These are phyloP conservation scores for Alloplasta piceator DNA, from an alignment of 2,888 invertebrate genomes.

Conservation along the genomic window DNA sequence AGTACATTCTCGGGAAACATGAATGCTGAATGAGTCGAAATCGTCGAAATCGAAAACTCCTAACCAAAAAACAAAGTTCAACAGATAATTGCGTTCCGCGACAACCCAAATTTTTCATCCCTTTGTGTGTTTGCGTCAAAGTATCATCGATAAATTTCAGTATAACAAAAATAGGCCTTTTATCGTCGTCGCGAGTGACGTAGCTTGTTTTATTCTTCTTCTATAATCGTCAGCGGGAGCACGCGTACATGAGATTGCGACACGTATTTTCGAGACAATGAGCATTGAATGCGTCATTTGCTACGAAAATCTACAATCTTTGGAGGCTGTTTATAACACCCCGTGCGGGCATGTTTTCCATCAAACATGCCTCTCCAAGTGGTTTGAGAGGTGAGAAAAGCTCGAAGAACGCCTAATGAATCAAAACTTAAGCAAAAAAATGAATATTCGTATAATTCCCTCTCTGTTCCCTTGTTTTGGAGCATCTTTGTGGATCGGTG, in stretches of 20 bases:
- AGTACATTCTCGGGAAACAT: not conserved
- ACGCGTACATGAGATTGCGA: conserved; percentile 14
- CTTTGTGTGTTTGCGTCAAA: not conserved
- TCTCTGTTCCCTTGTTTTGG: no score
- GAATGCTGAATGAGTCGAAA: not conserved
- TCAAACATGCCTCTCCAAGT: conserved; percentile 51
- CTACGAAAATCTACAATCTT: conserved; percentile 57
- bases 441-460: no score
- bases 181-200: not conserved
- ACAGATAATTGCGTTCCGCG: not conserved
- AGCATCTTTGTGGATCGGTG: no score
- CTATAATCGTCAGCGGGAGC: no score
- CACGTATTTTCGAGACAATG: conserved; percentile 42
- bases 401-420: not conserved
- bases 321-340: conserved; percentile 54
- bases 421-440: no score
- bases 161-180: not conserved
- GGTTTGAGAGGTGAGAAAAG: conserved; percentile 58
- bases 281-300: conserved; percentile 58
- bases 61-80: not conserved
- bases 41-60: no score
- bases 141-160: not conserved
- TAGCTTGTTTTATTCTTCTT: not conserved
- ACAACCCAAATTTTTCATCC: not conserved
- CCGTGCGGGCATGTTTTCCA: conserved; percentile 62